Base-by-base conservation (phyloP, 2,888 invertebrate genomes). In the Lampropteryx suffumata region DNA sequence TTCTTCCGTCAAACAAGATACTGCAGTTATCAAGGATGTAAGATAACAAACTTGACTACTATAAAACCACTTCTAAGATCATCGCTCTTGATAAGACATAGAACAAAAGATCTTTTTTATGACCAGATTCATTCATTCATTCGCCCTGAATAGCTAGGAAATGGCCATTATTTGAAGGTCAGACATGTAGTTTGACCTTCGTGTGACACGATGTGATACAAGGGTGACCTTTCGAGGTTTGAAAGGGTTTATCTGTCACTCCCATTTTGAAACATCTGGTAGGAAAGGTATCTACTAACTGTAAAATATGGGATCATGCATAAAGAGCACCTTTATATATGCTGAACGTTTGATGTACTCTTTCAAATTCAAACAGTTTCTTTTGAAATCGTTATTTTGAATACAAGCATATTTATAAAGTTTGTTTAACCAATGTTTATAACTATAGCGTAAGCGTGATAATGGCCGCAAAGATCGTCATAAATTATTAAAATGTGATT, bases 181-280 rank as follows among this genome's bases (percentile, higher is more conserved):
- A 34, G 3, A 33, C 9, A 14, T 14, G n/a, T n/a, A n/a, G n/a
- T 33, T 24, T 34, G 39, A 50, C 43, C 33, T 50, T 44, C 10
- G 1, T 6, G 8, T 10, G n/a, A 21, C 37, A 33, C 47, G 47
- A 32, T 36, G 29, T 30, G 27, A 32, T 37, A 42, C 47, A 43
- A 47, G 10, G 43, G 24, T 32, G 33, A 52, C 51, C 51, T 52
- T 52, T 47, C 6, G 10, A 37, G 27, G 11, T 35, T 36, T 26
- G 14, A 34, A 43, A 42, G 37, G 37, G 36, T 36, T 46, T 46
- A 27, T 46, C 4, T 24, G 24, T 24, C 7, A 7, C 6, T 7
- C 24, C 24, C 24, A 24, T 5, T 24, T 7, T 4, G 24, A 24
- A 24, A 24, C 24, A 24, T 6, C 24, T 24, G 24, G 5, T 6